Evolutionary conservation across 2,797 vertebrate genomes (phyloP), one percentile per base, ranked within the genome.

Genomic region (Bovichtus variegatus): DNA sequence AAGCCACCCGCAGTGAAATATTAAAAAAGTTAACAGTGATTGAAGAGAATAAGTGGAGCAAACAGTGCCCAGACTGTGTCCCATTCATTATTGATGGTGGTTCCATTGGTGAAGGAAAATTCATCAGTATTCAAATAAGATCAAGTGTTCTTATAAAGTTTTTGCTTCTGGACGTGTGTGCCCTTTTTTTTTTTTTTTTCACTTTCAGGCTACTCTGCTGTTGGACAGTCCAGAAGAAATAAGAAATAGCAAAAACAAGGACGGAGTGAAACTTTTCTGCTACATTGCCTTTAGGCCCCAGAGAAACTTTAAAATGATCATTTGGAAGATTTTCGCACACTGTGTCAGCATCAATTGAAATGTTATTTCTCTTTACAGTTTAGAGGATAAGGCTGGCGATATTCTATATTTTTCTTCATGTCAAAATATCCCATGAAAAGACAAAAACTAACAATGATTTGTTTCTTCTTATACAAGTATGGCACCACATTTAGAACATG

Each of bases 81-180:
- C 18, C 66, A 83, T 89, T 55, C 29, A 88, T 87, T 83, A 91
- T 87, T 88, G 63, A 92, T 76, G 38, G 16, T 66, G 53, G 19
- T 27, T 83, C 25, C 59, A 21, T 16, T 65, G 40, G 41, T 53
- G 46, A 69, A 50, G 62, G 57, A 19, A 80, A 51, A 58, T 61
- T 60, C 23, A 71, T 71, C 60, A 64, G 36, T 71, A 81, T 87
- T 90, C 62, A 76, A 74, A 88, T 47, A 58, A 68, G 46, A 64
- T 58, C 58, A 58, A 34, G 38, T 40, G 51, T 21, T 63, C 31
- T 53, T 54, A 15, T 27, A 18, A 77, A 53, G 19, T 51, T 66
- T 84, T 67, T 38, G 44, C 72, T 64, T 60, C 49, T 66, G 47
- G 40, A 34, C 21, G 38, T 67, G 46, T 78, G 70, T 43, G 31